Evolutionary conservation across 2,888 invertebrate genomes (phyloP), one percentile per base, ranked within the genome.

Genomic region (Drosophila aldrichi): DNA sequence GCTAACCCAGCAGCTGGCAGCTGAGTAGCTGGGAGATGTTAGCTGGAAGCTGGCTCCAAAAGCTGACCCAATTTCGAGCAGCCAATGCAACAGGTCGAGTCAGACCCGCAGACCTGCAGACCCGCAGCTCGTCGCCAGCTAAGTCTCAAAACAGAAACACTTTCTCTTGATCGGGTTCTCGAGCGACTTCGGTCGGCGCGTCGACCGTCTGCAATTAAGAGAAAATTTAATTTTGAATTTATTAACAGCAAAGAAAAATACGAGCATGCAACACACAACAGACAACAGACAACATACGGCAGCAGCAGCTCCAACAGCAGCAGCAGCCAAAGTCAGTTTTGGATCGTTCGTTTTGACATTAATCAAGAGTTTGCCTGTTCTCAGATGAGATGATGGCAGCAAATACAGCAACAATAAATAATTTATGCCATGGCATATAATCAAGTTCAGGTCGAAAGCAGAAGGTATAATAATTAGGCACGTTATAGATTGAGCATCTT

Each of bases 211-310:
- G 90, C 88, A 84, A 84, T 84, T 89, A 88, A 84, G 84, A 84
- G 84, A 84, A 84, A 84, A 89, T 82, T 88, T 85, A 89, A 89
- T 84, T 88, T 88, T 89, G 82, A 84, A 88, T 89, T 89, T 89
- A 88, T 89, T 85, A 89, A 89, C 48, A 44, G 60, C 70, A 78
- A 68, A 56, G 63, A 65, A 58, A 54, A 55, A 54, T 48, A 34
- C 41, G 43, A 71, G 22, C 51, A 41, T 56, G 55, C 65, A 56
- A 48, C 41, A 36, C 0, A 36, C 51, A 29, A 20, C 34, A 46
- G 0, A 25, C 46, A 43, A 14, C 25, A 46, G n/a, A 40, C 38
- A 40, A n/a, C 38, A 16, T 5, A 5, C 22, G 3, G 3, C 29
- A 29, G n/a, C n/a, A n/a, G n/a, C n/a, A n/a, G 22, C 22, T 22